These are phyloP conservation scores for Mobula hypostoma DNA, from an alignment of 2,113 vertebrate species.

Conservation along the genomic window DNA sequence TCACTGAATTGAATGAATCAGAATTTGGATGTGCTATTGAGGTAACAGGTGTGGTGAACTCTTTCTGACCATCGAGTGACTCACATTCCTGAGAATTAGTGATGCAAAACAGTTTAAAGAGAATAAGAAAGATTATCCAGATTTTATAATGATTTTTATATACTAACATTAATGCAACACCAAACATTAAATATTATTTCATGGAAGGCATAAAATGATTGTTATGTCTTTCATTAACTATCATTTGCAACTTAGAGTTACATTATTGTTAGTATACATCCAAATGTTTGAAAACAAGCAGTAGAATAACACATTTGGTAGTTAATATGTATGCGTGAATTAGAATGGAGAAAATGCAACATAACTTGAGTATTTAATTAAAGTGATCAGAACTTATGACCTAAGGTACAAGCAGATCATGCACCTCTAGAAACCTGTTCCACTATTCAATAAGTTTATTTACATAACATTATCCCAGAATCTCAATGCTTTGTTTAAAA, in stretches of 20 bases:
- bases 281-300: background rate
- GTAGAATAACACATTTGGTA: background rate
- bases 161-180: no score
- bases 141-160: no score
- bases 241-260: background rate
- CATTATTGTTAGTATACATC: background rate
- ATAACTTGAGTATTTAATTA: background rate
- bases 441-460: no score
- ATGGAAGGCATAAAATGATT: background rate
- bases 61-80: background rate
- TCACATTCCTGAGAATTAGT: background rate
- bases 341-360: background rate
- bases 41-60: constrained; percentile 16
- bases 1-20: constrained; percentile 17
- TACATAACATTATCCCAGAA: no score
- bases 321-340: background rate
- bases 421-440: no score
- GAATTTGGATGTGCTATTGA: background rate
- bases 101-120: constrained; percentile 10
- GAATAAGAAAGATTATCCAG: background rate
- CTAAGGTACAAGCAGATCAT: background rate
- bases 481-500: no score
- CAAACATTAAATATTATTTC: no score
- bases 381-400: background rate
- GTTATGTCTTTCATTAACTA: background rate